Base-by-base conservation (phyloP, 2,888 invertebrate species). In the Spodoptera exigua region DNA sequence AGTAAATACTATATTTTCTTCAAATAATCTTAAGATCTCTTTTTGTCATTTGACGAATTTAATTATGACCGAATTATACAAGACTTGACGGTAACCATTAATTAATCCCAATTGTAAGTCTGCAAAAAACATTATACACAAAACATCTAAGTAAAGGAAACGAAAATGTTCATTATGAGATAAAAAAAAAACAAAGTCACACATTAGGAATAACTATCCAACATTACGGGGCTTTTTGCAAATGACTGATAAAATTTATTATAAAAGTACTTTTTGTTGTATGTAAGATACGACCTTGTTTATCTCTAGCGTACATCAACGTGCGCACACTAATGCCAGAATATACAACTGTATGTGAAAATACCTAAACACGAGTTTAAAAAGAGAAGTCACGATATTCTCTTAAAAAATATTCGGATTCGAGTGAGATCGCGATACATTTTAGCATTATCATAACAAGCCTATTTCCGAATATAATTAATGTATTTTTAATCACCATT, bases 401-500 rank as follows among this genome's bases (percentile, higher is more conserved):
- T 14, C 9, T 14, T 4, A 32, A 13, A 46, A 46, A 16, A 43
- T 2, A 1, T 0, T 4, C 10, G 12, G 0, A 17, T 17, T 2
- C n/a, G 2, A 14, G 35, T 35, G 54, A 63, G 36, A 64, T 12
- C 14, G 12, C 14, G 59, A 37, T 34, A 10, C 12, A 16, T 27
- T 66, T 13, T 27, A 43, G 61, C 34, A 61, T 53, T 41, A 35
- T 54, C 46, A 44, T 37, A 40, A 54, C 32, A 65, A 37, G 37
- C 13, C 17, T n/a, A 37, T 55, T 55, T 39, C 16, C 35, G 16
- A 9, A 39, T n/a, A 52, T 34, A 55, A 65, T 46, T 53, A 47
- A 62, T 61, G 41, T 54, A 14, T 55, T 55, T 56, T 53, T 64
- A 54, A 53, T 68, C 21, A 60, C 48, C 40, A 49, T 53, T 54